These are phyloP conservation scores for Chloroceryle amazona DNA, from an alignment of 2,797 vertebrate species.

Conservation along the genomic window DNA sequence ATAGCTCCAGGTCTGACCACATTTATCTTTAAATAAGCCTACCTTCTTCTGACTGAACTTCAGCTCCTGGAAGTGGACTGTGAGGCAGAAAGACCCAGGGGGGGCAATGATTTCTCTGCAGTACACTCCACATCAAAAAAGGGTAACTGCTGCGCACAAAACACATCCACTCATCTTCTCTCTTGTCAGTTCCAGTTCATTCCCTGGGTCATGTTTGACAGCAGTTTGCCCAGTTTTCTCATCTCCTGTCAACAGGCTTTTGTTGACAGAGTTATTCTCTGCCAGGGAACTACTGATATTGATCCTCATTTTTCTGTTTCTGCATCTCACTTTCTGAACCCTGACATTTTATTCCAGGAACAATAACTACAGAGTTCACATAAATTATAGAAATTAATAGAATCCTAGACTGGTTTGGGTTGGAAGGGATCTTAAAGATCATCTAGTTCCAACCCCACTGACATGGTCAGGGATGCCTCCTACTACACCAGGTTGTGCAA, in stretches of 20 bases:
- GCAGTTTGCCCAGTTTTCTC: neutral
- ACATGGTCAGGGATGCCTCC: no score
- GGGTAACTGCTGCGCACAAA: neutral
- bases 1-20: neutral
- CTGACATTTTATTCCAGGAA: neutral
- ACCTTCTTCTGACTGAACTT: neutral
- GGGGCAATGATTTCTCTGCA: neutral
- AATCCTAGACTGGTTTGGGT: no score
- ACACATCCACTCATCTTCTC: neutral
- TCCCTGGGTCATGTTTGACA: neutral
- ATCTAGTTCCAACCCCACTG: no score
- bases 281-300: neutral
- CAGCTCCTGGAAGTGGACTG: neutral
- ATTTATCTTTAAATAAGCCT: neutral
- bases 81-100: neutral
- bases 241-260: neutral
- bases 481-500: no score
- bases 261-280: neutral
- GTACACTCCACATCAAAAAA: neutral
- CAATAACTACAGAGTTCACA: neutral
- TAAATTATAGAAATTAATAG: neutral
- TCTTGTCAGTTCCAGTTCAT: neutral
- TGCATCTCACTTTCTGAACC: neutral
- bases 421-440: no score
- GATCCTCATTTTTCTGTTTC: neutral